Percentiles rank a stretch among this genome's conserved stretches.
Conservation (phyloP, 2,113 vertebrate species). For the Heptranchias perlo region DNA sequence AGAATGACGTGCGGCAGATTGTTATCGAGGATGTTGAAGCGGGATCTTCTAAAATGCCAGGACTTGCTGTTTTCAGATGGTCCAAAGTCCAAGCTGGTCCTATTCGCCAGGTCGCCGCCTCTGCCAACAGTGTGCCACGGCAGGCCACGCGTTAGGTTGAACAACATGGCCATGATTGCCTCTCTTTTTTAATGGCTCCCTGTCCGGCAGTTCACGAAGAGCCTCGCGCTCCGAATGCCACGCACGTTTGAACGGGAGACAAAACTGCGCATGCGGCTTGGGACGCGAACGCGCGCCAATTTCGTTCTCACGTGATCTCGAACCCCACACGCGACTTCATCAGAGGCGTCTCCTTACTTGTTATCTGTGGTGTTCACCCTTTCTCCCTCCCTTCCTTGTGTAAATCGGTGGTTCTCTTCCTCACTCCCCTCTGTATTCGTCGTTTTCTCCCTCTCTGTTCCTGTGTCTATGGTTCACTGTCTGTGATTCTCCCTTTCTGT, state of each 20-base stretch:
- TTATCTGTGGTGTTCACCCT: neutral
- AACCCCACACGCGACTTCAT: neutral
- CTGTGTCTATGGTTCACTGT: neutral
- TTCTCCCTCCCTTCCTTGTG: neutral
- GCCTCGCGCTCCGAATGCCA: neutral
- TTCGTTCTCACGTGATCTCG: neutral
- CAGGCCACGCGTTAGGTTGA: neutral
- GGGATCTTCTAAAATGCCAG: neutral
- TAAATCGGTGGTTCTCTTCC: neutral
- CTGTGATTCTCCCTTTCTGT: neutral
- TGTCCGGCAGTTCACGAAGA: neutral
- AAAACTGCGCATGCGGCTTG: neutral
- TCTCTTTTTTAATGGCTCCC: neutral
- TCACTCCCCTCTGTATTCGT: neutral
- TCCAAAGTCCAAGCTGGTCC: neutral
- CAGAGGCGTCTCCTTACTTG: neutral
- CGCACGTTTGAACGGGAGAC: neutral
- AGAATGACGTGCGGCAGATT: slow-evolving; percentile 39
- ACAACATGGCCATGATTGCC: neutral
- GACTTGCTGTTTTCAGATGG: neutral
- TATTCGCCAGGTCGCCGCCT: neutral
- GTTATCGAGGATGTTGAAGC: neutral
- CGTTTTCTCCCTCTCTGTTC: neutral
- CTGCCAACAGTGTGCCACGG: neutral
- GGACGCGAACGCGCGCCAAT: neutral